Conservation (phyloP, 2,113 vertebrate genomes). For the Empidonax traillii region DNA sequence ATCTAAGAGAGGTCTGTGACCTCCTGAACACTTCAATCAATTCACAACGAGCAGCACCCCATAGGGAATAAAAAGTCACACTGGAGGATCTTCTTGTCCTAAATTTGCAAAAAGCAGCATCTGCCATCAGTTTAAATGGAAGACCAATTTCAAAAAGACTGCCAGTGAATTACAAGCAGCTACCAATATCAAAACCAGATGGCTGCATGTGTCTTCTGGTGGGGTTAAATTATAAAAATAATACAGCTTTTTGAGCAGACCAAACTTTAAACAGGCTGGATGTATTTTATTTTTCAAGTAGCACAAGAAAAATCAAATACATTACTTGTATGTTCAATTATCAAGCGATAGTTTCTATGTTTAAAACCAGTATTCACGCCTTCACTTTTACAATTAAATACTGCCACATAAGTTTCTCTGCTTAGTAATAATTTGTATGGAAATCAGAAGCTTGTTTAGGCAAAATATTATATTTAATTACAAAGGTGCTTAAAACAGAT, state of each 20-base stretch:
- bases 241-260: not conserved
- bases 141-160: not conserved
- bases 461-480: conserved; percentile 22
- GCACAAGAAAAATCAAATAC: conserved; percentile 17
- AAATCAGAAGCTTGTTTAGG: conserved; percentile 4
- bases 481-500: conserved; percentile 21
- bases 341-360: not conserved
- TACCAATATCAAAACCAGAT: not conserved
- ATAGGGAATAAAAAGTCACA: not conserved
- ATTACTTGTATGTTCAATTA: not conserved
- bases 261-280: not conserved
- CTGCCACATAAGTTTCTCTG: not conserved
- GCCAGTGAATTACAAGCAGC: not conserved
- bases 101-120: not conserved
- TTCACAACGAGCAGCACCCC: not conserved
- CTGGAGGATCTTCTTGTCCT: not conserved
- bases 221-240: not conserved
- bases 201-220: not conserved
- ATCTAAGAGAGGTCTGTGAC: not conserved
- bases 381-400: conserved; percentile 21
- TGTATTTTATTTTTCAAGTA: conserved; percentile 47
- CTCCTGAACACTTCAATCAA: not conserved
- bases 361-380: not conserved
- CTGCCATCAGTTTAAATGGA: not conserved
- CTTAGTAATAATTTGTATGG: not conserved